These are phyloP conservation scores for Theristicus caerulescens DNA, from an alignment of 2,113 vertebrate genomes.

Conservation along the genomic window DNA sequence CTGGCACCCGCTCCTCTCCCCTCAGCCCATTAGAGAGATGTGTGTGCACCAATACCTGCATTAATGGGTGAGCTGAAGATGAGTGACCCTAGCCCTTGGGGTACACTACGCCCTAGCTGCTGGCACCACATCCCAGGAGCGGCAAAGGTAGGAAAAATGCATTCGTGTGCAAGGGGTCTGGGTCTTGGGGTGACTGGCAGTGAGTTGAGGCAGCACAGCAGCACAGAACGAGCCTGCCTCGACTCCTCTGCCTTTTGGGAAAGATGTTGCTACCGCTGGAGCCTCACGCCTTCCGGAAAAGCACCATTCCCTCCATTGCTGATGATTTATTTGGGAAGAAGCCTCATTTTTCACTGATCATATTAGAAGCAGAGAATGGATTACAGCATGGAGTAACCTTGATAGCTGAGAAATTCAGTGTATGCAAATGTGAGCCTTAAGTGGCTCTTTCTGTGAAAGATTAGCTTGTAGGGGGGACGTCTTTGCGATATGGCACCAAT, in stretches of 20 bases:
- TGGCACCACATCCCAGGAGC: background rate
- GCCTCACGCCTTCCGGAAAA: background rate
- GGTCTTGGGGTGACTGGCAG: background rate
- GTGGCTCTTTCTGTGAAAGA: background rate
- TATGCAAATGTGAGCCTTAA: slow-evolving; percentile 42
- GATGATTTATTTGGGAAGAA: slow-evolving; percentile 30
- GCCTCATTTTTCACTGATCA: slow-evolving; percentile 23
- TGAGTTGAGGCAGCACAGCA: background rate
- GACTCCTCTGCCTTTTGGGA: background rate
- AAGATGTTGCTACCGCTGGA: background rate
- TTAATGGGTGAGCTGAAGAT: background rate
- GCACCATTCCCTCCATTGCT: background rate
- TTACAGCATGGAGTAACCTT: slow-evolving; percentile 14
- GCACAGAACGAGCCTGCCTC: background rate
- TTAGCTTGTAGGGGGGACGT: background rate
- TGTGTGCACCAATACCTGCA: background rate
- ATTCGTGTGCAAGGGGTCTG: background rate
- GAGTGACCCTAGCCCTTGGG: background rate
- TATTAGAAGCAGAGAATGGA: slow-evolving; percentile 24
- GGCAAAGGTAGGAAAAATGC: background rate
- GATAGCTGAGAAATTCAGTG: slow-evolving; percentile 38
- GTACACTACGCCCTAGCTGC: fast-evolving
- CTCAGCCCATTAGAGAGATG: background rate
- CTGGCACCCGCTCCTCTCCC: background rate
- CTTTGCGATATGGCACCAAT: background rate